Evolutionary conservation across 2,113 vertebrate species (phyloP).

Genomic region (Clarias magur): DNA sequence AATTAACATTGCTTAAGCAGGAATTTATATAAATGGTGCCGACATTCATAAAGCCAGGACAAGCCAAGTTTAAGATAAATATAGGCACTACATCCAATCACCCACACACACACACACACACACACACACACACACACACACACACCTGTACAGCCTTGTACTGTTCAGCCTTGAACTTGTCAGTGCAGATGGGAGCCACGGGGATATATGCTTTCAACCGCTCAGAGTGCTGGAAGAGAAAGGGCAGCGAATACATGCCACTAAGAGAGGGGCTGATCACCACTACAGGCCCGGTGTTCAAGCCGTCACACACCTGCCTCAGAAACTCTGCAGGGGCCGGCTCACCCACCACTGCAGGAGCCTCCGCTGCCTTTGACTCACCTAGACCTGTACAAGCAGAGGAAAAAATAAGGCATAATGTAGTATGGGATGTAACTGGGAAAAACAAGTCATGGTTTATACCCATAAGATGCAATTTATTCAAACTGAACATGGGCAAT

Average conservation of each 20-base stretch:
- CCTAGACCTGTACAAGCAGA: conserved; percentile 78
- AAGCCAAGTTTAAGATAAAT: neutral
- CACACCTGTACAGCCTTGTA: conserved; percentile 81
- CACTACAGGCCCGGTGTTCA: conserved; percentile 78
- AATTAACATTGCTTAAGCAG: neutral
- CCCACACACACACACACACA: neutral
- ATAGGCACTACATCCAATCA: neutral
- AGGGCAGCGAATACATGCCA: conserved; percentile 94
- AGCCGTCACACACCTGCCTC: conserved; percentile 75
- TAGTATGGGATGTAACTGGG: no score
- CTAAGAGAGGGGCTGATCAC: conserved; percentile 94
- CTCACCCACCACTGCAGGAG: conserved; percentile 78
- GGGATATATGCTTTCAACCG: conserved; percentile 86
- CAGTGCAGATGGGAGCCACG: conserved; percentile 93
- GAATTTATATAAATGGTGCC: neutral
- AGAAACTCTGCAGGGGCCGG: conserved; percentile 81
- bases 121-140: neutral
- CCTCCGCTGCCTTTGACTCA: conserved; percentile 75
- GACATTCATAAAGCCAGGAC: neutral
- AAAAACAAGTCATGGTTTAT: neutral
- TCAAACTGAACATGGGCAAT: neutral
- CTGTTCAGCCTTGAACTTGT: conserved; percentile 80
- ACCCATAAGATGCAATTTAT: neutral
- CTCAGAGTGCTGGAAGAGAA: conserved; percentile 79
- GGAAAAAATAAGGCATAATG: conserved; percentile 9